Evolutionary conservation across 2,888 invertebrate species (phyloP).

Genomic region (Candidula unifasciata): DNA sequence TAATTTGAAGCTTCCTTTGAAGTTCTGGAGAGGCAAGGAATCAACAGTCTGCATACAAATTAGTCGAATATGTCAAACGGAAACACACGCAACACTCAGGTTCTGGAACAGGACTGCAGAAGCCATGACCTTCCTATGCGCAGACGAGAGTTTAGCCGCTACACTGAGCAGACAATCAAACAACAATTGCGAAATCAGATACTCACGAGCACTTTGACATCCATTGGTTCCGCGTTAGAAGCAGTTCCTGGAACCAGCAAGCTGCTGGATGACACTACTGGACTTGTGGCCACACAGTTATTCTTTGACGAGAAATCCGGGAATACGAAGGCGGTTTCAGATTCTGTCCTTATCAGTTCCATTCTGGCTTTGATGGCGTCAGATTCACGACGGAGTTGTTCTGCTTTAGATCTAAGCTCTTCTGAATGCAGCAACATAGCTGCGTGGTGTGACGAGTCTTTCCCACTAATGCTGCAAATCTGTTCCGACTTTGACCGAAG

Average conservation of each 20-base stretch:
- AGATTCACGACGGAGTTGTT: slow-evolving; percentile 42
- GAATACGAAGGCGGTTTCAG: slow-evolving; percentile 33
- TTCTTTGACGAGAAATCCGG: not conserved
- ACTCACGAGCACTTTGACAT: not conserved
- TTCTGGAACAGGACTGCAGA: no score
- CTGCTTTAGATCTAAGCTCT: slow-evolving; percentile 31
- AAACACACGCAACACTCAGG: no score
- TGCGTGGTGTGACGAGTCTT: not conserved
- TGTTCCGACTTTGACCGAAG: slow-evolving; percentile 48
- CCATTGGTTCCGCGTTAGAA: not conserved
- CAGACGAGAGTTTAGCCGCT: no score
- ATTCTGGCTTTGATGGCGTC: slow-evolving; percentile 40
- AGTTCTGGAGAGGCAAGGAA: no score
- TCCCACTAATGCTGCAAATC: not conserved
- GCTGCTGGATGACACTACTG: slow-evolving; percentile 22
- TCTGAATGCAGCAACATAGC: slow-evolving; percentile 13
- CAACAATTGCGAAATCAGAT: not conserved
- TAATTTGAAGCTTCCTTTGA: no score
- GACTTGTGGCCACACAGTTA: not conserved
- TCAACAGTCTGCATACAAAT: no score
- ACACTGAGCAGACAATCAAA: no score
- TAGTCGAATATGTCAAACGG: no score
- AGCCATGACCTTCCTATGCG: no score
- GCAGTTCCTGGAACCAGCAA: slow-evolving; percentile 5
- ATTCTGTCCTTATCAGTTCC: slow-evolving; percentile 25